Evolutionary conservation across 2,888 invertebrate species (phyloP).

Genomic region (Tetragonula carbonaria): DNA sequence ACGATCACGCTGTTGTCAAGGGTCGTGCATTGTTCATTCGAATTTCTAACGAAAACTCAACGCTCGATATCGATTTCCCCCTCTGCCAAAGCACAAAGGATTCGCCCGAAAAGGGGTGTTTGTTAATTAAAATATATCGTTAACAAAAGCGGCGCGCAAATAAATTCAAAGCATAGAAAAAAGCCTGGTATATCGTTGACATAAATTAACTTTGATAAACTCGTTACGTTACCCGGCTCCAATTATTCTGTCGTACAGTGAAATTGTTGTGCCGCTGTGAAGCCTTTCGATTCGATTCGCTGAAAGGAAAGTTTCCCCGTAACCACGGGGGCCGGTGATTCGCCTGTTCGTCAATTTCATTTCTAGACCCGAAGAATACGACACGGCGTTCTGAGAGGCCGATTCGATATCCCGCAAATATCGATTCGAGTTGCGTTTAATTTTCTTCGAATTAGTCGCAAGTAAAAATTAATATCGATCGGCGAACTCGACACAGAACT

Average conservation of each 20-base stretch:
- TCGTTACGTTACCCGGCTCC: background rate
- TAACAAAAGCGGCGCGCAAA: background rate
- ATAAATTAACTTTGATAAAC: slow-evolving; percentile 2
- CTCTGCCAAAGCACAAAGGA: no score
- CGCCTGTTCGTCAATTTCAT: slow-evolving; percentile 16
- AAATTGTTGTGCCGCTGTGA: background rate
- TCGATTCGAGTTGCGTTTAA: background rate
- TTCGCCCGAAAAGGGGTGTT: background rate
- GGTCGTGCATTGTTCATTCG: background rate
- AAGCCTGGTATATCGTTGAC: background rate
- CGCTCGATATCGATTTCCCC: no score
- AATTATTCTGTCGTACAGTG: background rate
- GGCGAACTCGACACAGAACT: background rate
- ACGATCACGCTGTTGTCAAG: background rate
- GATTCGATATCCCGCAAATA: background rate
- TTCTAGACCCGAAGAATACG: background rate
- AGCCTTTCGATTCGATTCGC: background rate
- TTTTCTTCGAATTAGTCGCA: background rate
- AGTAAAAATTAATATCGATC: background rate
- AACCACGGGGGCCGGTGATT: background rate
- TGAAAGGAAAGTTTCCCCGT: slow-evolving; percentile 9
- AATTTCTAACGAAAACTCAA: background rate
- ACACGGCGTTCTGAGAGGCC: no score
- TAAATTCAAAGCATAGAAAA: background rate
- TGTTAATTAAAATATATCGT: background rate